Evolutionary conservation across 2,113 vertebrate genomes (phyloP).

Genomic region (Rafetus swinhoei): DNA sequence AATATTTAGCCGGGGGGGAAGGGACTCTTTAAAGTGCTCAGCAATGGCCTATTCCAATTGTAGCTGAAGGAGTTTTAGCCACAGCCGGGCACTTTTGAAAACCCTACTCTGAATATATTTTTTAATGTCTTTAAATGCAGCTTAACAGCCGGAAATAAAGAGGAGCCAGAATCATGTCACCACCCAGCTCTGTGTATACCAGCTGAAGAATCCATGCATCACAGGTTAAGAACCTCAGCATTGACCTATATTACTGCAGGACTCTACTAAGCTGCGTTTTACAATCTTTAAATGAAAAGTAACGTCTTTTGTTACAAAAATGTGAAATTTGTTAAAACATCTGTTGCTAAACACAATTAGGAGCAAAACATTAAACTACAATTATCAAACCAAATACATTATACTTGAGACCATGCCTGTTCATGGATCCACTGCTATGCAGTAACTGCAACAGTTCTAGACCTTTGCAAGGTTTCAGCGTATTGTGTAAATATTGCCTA

Average conservation of each 20-base stretch:
- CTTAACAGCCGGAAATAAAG: background rate
- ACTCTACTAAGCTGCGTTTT: background rate
- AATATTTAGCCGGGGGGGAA: background rate
- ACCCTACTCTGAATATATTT: background rate
- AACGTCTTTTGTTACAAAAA: background rate
- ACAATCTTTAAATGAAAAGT: background rate
- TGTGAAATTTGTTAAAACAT: background rate
- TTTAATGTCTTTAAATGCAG: background rate
- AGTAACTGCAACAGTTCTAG: no score
- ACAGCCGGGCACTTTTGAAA: background rate
- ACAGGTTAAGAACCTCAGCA: background rate
- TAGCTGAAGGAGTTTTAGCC: background rate
- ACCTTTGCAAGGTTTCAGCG: no score
- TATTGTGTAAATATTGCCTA: no score
- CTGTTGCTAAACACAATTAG: background rate
- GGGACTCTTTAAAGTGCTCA: rapidly evolving
- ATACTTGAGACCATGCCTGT: background rate
- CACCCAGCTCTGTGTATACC: background rate
- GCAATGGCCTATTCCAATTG: background rate
- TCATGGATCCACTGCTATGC: background rate
- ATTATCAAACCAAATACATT: background rate
- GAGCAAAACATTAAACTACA: background rate
- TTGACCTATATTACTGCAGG: background rate
- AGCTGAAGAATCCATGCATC: background rate
- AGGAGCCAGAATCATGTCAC: background rate